Conservation (phyloP, 2,113 vertebrate species). For the Pristiophorus japonicus region DNA sequence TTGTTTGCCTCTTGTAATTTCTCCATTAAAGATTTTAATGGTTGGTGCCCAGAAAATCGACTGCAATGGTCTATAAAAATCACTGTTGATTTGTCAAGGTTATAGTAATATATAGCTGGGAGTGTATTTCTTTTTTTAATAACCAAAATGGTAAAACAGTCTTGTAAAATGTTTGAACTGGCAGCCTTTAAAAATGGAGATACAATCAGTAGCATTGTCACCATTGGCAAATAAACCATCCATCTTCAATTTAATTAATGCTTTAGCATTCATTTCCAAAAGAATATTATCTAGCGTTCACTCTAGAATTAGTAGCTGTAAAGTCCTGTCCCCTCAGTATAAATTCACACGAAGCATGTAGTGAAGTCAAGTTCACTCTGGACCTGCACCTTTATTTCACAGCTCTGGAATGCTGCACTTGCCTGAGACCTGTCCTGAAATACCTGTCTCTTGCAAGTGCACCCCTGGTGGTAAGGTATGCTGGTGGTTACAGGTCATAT, state of each 20-base stretch:
- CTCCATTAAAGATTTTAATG: background rate
- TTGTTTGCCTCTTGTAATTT: background rate
- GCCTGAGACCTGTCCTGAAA: too few species aligned
- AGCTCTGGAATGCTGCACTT: too few species aligned
- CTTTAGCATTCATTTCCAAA: background rate
- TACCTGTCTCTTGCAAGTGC: too few species aligned
- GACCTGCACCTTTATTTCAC: too few species aligned
- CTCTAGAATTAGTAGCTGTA: background rate
- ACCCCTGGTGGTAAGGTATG: too few species aligned
- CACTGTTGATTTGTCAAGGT: background rate
- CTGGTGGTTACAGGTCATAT: too few species aligned
- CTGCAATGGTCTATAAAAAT: background rate
- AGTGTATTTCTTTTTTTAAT: background rate
- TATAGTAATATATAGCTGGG: background rate
- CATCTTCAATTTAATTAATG: background rate
- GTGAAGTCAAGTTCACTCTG: too few species aligned
- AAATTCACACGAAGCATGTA: too few species aligned
- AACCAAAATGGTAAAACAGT: background rate
- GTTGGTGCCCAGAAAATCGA: background rate
- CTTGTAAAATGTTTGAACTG: background rate
- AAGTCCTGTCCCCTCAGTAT: too few species aligned
- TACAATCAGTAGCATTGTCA: background rate
- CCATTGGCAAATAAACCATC: background rate
- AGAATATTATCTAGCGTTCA: background rate
- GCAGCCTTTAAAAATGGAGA: slow-evolving; percentile 3